These are phyloP conservation scores for Magallana angulata DNA, from an alignment of 1,140 invertebrate genomes.

Conservation along the genomic window DNA sequence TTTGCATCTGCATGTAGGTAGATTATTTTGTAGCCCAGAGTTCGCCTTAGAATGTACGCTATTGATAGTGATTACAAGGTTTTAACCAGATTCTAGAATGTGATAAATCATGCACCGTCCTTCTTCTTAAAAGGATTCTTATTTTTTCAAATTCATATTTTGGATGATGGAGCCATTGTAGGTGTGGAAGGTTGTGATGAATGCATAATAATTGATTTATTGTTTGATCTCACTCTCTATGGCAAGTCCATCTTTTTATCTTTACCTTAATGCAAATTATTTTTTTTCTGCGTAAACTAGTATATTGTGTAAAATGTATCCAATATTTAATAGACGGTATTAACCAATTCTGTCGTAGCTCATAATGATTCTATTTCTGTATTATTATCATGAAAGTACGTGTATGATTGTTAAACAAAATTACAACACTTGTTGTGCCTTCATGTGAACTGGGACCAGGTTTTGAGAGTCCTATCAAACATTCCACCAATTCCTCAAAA, in stretches of 20 bases:
- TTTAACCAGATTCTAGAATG: constrained; percentile 19
- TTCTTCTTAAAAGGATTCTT: constrained; percentile 8
- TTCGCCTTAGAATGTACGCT: not conserved
- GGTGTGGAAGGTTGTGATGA: constrained; percentile 1
- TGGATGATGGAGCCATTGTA: not conserved
- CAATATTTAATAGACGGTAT: no score
- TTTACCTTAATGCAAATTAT: not conserved
- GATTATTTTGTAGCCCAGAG: not conserved
- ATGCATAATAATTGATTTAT: constrained; percentile 7
- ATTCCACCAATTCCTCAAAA: constrained; percentile 7
- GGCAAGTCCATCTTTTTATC: not conserved
- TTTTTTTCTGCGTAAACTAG: not conserved
- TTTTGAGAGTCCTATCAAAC: not conserved
- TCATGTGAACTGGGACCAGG: not conserved
- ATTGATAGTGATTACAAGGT: not conserved
- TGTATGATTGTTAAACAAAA: no score
- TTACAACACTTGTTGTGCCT: not conserved
- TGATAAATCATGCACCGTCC: constrained; percentile 6
- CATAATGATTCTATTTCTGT: no score
- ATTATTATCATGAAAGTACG: no score
- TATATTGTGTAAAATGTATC: no score
- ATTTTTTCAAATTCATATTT: no score
- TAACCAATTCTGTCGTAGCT: no score
- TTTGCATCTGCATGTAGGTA: no score
- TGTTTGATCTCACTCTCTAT: not conserved